Conservation (phyloP, 2,113 vertebrate genomes). For the Arvicanthis niloticus region DNA sequence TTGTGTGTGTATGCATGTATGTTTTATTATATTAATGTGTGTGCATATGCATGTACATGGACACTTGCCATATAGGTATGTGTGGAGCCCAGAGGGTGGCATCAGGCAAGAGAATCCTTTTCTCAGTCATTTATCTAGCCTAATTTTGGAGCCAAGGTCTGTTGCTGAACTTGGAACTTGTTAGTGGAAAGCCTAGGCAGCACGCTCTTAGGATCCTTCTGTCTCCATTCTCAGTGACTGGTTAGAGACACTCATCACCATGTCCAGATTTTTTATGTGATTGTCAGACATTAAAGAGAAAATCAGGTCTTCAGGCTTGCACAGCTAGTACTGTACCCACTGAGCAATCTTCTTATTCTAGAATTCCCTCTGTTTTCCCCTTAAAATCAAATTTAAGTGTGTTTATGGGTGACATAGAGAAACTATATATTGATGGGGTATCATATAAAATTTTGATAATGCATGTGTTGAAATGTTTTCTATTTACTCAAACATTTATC, state of each 20-base stretch:
- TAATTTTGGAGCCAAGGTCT: neutral
- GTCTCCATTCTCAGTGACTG: neutral
- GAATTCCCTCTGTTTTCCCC: neutral
- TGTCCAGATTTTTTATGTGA: too few relatives aligned
- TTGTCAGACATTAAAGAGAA: neutral
- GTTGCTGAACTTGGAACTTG: neutral
- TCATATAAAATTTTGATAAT: neutral
- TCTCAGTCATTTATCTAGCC: neutral
- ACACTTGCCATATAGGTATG: too few relatives aligned
- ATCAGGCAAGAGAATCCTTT: too few relatives aligned
- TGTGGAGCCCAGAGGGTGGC: neutral
- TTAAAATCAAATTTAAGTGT: neutral
- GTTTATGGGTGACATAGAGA: neutral
- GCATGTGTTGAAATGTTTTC: neutral
- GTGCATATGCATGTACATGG: neutral
- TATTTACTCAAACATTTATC: neutral
- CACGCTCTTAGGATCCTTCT: neutral
- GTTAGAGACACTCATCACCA: neutral
- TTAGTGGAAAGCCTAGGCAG: neutral
- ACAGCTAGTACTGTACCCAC: too few relatives aligned
- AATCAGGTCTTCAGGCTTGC: neutral
- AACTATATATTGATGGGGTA: neutral
- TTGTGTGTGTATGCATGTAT: neutral
- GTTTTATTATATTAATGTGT: neutral
- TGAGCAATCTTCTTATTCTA: neutral